Conservation (phyloP, 2,888 invertebrate genomes). For the Caenorhabditis angaria region DNA sequence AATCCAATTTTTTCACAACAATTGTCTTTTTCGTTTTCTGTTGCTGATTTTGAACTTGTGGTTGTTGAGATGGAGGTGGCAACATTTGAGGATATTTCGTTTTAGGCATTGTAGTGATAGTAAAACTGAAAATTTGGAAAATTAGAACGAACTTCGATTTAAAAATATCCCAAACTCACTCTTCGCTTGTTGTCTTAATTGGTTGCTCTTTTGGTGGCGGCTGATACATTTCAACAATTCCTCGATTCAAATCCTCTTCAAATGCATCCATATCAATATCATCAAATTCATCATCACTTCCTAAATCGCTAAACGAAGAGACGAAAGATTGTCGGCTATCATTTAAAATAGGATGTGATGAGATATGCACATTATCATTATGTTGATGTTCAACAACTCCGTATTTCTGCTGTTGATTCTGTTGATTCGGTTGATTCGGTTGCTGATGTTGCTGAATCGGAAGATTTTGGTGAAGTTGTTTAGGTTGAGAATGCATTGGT, state of each 20-base stretch:
- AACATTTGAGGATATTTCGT: neutral
- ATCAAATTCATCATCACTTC: slow-evolving; percentile 14
- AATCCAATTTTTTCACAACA: neutral
- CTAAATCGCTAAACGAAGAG: slow-evolving; percentile 12
- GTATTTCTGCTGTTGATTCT: slow-evolving; percentile 7
- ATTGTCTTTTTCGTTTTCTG: neutral
- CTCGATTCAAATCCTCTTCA: slow-evolving; percentile 7
- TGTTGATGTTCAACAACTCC: slow-evolving; percentile 33
- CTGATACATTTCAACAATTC: neutral
- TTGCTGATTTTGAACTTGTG: neutral
- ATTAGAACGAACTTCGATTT: too few species aligned
- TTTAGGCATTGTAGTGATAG: neutral
- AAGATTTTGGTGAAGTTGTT: neutral
- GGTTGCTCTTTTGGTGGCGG: slow-evolving; percentile 4
- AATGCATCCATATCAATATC: slow-evolving; percentile 10
- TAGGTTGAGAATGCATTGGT: neutral
- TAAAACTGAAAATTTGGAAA: neutral
- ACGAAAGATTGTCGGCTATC: neutral
- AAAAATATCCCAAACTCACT: neutral
- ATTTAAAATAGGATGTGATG: slow-evolving; percentile 22
- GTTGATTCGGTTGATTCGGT: neutral
- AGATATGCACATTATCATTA: slow-evolving; percentile 27
- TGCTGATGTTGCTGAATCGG: slow-evolving; percentile 1
- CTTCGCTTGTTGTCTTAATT: neutral
- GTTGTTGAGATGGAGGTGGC: neutral